Evolutionary conservation across 2,797 vertebrate genomes (phyloP).

Genomic region (Gambelia wislizenii): DNA sequence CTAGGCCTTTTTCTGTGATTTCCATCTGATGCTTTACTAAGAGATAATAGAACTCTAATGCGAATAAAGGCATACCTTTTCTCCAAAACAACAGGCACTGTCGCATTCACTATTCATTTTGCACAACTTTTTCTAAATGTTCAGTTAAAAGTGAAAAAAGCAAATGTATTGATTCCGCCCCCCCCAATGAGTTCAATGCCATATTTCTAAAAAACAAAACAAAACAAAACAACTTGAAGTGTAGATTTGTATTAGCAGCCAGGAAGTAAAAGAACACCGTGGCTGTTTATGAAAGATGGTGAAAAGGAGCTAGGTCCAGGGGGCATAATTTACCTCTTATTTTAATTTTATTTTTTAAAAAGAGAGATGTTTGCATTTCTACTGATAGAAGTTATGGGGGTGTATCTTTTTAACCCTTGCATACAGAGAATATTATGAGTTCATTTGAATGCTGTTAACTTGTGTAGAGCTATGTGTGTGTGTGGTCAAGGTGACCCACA

Average conservation of each 20-base stretch:
- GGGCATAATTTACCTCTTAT: slow-evolving; percentile 37
- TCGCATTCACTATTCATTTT: slow-evolving; percentile 42
- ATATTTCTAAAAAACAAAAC: too few relatives aligned
- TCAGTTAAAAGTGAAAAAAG: slow-evolving; percentile 37
- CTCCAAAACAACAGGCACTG: slow-evolving; percentile 44
- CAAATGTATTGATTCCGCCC: slow-evolving; percentile 26
- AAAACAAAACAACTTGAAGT: too few relatives aligned
- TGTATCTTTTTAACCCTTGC: slow-evolving; percentile 25
- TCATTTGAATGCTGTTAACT: slow-evolving; percentile 47
- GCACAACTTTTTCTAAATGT: slow-evolving; percentile 49
- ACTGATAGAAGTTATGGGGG: neutral
- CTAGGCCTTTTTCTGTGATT: slow-evolving; percentile 10
- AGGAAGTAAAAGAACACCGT: slow-evolving; percentile 55
- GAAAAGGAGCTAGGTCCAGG: neutral
- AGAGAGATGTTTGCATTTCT: slow-evolving; percentile 35
- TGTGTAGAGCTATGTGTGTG: slow-evolving; percentile 9
- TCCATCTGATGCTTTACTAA: slow-evolving; percentile 41
- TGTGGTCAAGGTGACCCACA: slow-evolving; percentile 29
- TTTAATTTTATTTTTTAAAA: neutral
- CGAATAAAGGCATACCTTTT: slow-evolving; percentile 56
- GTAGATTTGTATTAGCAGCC: slow-evolving; percentile 58
- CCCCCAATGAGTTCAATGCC: slow-evolving; percentile 36
- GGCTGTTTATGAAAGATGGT: slow-evolving; percentile 57
- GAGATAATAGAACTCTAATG: slow-evolving; percentile 47
- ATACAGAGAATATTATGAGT: slow-evolving; percentile 21